A percentile compares a stretch with the other conserved stretches of the same genome.
Evolutionary conservation across 2,797 vertebrate species (phyloP).

Genomic region (Cyprinodon diabolis): DNA sequence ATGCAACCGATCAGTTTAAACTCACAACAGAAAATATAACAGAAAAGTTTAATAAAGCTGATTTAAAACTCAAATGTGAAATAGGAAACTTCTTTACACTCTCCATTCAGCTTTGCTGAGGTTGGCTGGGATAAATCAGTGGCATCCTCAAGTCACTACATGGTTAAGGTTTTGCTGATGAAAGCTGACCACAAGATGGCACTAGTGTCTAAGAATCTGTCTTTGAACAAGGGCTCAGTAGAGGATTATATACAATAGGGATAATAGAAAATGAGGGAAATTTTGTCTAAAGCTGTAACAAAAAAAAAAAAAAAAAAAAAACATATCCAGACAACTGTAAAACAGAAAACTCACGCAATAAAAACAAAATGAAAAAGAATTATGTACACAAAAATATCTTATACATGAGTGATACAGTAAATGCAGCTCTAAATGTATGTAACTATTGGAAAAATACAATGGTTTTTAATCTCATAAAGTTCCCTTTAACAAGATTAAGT

Average conservation of each 20-base stretch:
- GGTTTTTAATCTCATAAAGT: too few relatives aligned
- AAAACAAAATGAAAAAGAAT: not conserved
- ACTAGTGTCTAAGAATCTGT: constrained; percentile 40
- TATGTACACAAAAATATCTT: too few relatives aligned
- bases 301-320: not conserved
- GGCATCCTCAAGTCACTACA: constrained; percentile 7
- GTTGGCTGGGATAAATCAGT: constrained; percentile 8
- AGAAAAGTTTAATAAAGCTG: too few relatives aligned
- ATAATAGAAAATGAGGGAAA: not conserved
- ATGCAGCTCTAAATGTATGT: too few relatives aligned
- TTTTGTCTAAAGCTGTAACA: not conserved
- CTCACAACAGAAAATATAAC: too few relatives aligned
- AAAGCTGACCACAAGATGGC: constrained; percentile 64
- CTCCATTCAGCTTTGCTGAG: not conserved
- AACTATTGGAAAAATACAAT: too few relatives aligned
- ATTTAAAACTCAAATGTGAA: not conserved
- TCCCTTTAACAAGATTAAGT: too few relatives aligned
- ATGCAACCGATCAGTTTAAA: too few relatives aligned
- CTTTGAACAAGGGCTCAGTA: not conserved
- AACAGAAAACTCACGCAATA: not conserved
- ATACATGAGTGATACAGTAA: too few relatives aligned
- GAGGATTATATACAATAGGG: not conserved
- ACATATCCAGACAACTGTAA: not conserved
- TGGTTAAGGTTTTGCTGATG: constrained; percentile 11
- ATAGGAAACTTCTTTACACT: constrained; percentile 3